Base-by-base conservation (phyloP, 2,888 invertebrate genomes). In the Julus scandinavius region DNA sequence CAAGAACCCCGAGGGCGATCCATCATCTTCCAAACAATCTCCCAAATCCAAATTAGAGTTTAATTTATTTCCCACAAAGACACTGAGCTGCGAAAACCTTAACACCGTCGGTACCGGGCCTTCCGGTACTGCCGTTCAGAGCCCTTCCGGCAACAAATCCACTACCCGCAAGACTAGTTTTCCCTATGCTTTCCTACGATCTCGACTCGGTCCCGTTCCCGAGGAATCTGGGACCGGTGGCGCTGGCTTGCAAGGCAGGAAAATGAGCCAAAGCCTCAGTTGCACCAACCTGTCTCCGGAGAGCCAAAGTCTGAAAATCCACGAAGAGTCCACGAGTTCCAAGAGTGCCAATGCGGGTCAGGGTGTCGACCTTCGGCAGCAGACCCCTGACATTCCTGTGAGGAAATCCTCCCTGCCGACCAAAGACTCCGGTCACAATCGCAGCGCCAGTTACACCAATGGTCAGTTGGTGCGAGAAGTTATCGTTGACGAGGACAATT, bases 171-270 rank as follows among this genome's bases (percentile, higher is more conserved):
- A 89, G 89, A 94, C 94, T 1, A 95, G 95, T 90, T 96, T 96
- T 90, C 96, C 96, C 0, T 96, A 96, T 91, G 96, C 96, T 3
- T 96, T 96, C 91, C 92, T 96, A 45, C 94, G 96, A 89, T 96
- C 96, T 0, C 95, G 95, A 90, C 92, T 96, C 85, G 95, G 96
- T 13, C 96, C 96, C 85, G 92, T 96, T 89, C 96, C 96, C 1
- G 96, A 96, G 92, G 96, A 96, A 92, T 86, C 83, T 15, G 88
- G 80, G 5, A 29, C 80, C 50, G 38, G 86, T 5, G 49, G 50
- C 2, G 41, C n/a, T n/a, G n/a, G 72, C n/a, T 38, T 85, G 50
- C 45, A 88, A 86, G 58, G 87, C 29, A 85, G 85, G 20, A 50
- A 86, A n/a, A 45, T 88, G 41, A 87, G 87, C 38, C 85, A 87